Evolutionary conservation across 2,888 invertebrate genomes (phyloP).

Genomic region (Abscondita cerata): DNA sequence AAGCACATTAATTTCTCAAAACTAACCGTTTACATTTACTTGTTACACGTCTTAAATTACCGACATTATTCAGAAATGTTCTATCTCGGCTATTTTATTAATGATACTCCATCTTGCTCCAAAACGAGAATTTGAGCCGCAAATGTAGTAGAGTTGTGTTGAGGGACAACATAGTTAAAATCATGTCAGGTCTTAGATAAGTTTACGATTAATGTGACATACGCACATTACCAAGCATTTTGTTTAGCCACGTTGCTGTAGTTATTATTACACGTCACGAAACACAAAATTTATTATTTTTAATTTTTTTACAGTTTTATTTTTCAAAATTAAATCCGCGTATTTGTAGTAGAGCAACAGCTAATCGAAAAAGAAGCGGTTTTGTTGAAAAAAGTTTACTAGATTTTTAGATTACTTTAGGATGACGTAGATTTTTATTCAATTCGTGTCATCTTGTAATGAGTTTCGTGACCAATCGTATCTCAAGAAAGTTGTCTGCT

Average conservation of each 20-base stretch:
- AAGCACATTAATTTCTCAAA: constrained; percentile 46
- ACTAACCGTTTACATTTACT: constrained; percentile 45
- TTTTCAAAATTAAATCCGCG: constrained; percentile 3
- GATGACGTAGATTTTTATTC: constrained; percentile 39
- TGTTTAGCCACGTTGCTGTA: constrained; percentile 1
- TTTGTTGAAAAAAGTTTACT: constrained; percentile 21
- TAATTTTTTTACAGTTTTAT: neutral
- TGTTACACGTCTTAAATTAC: constrained; percentile 41
- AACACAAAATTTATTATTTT: neutral
- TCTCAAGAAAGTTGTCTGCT: constrained; percentile 12
- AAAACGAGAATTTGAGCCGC: constrained; percentile 16
- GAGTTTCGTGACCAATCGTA: constrained; percentile 43
- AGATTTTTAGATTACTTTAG: constrained; percentile 23
- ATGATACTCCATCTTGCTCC: constrained; percentile 23
- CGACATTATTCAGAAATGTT: constrained; percentile 43
- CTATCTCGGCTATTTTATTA: constrained; percentile 39
- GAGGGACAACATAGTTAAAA: constrained; percentile 19
- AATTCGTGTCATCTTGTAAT: constrained; percentile 39
- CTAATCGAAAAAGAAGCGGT: constrained; percentile 19
- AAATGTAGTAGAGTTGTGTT: constrained; percentile 16
- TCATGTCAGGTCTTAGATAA: constrained; percentile 15
- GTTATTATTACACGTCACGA: neutral
- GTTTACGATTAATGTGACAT: constrained; percentile 22
- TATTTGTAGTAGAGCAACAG: neutral
- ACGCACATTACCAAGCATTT: constrained; percentile 17